A percentile compares a stretch with the other conserved stretches of the same genome.
Conservation (phyloP, 2,797 vertebrate genomes). For the Buceros bicornis region DNA sequence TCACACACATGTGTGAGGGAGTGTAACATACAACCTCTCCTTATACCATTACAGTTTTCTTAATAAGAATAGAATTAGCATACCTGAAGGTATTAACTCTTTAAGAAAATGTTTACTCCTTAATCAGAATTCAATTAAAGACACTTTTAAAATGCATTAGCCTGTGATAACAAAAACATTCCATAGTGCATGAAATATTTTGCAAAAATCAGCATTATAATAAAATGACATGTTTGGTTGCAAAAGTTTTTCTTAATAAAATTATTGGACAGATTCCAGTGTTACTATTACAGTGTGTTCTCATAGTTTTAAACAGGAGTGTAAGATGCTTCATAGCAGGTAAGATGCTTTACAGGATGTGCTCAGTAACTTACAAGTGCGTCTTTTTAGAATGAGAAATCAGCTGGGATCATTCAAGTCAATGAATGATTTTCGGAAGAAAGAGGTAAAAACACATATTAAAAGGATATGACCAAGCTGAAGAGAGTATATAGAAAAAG, state of each 20-base stretch:
- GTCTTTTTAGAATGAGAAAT: background rate
- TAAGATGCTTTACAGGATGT: background rate
- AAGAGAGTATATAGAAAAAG: background rate
- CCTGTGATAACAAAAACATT: background rate
- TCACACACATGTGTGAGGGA: background rate
- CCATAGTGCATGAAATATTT: background rate
- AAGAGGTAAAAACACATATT: background rate
- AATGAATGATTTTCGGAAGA: background rate
- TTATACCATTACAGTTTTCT: background rate
- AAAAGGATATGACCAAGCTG: background rate
- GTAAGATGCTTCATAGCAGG: background rate
- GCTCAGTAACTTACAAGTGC: background rate
- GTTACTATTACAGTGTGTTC: background rate
- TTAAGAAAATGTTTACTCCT: no score
- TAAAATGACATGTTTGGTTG: background rate
- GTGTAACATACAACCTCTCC: background rate
- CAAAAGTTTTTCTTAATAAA: background rate
- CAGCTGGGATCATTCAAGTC: background rate
- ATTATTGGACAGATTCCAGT: background rate
- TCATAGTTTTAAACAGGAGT: background rate
- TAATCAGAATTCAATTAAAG: background rate
- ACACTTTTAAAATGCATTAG: background rate
- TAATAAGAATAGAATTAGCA: background rate
- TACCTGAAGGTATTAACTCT: background rate
- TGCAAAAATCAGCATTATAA: background rate